Percentiles rank a stretch among this genome's conserved stretches.
phyloP scores from a whole-genome alignment of 2,113 vertebrate genomes.

The Bettongia penicillata region DNA sequence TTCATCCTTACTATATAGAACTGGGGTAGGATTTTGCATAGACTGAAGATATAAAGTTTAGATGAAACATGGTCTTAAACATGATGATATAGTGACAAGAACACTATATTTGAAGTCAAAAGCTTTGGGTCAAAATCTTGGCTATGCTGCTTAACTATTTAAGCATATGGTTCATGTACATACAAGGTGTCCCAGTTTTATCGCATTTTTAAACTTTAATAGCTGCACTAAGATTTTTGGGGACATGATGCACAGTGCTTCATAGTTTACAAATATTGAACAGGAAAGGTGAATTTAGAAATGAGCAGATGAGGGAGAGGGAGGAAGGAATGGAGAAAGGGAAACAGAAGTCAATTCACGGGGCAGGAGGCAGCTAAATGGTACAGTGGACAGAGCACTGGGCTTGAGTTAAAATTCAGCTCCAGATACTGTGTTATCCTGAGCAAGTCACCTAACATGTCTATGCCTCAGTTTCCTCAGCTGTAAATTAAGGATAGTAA shows the following conservation, averaged over 20 bases:
- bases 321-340: background rate
- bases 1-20: background rate
- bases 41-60: background rate
- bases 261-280: background rate
- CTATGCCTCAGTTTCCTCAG: background rate
- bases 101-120: background rate
- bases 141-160: background rate
- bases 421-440: background rate
- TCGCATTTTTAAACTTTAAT: background rate
- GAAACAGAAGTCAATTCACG: background rate
- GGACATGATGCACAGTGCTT: background rate
- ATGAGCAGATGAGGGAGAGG: background rate
- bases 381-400: background rate
- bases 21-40: background rate
- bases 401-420: background rate
- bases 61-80: background rate
- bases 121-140: background rate
- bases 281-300: background rate
- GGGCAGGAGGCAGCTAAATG: background rate
- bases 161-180: background rate
- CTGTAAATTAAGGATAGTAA: background rate
- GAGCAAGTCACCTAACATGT: background rate
- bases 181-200: background rate
- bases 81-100: background rate
- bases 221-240: background rate